Base-by-base conservation (phyloP, 2,113 vertebrate species). In the Lipophrys pholis region DNA sequence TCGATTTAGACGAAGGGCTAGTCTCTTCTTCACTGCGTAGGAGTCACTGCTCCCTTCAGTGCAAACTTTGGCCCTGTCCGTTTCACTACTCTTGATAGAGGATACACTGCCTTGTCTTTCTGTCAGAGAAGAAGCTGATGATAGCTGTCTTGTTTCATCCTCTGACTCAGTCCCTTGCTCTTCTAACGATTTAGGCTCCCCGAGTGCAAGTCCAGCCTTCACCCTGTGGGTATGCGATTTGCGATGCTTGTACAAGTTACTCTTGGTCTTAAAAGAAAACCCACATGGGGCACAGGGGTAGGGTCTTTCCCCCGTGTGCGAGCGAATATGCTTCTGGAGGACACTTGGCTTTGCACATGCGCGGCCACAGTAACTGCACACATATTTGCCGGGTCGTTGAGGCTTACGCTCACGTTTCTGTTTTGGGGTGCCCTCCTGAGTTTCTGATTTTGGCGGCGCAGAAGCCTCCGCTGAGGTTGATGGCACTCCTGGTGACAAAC, bases 191-290 rank as follows among this genome's bases (percentile, higher is more conserved):
- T 90, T 90, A 75, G 82, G 83, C 92, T 87, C 93, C 90, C 80
- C 95, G 0, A 94, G 93, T 51, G 95, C 93, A 78, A 97, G 92
- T 59, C 96, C 96, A 0, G 97, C 97, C 91, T 98, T 99, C 70
- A 97, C 96, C 65, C 94, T 94, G 87, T 98, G 97, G 78, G 96
- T 97, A 6, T 97, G 97, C 49, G 97, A 98, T 73, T 98, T 99
- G 75, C 96, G 93, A 89, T 98, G 97, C 78, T 99, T 99, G 87
- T 99, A 99, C 69, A 99, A 88, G 90, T 98, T 99, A 87, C 97
- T 99, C 93, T 99, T 99, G 14, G 97, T 99, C 89, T 98, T 99
- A 87, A 99, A 99, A 70, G 97, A 98, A 91, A 98, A 99, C 72
- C 97, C 97, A 8, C 97, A 99, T 2, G 96, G 96, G 64, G 94